phyloP scores from a whole-genome alignment of 2,888 invertebrate species.

The Mechanitis messenoides region DNA sequence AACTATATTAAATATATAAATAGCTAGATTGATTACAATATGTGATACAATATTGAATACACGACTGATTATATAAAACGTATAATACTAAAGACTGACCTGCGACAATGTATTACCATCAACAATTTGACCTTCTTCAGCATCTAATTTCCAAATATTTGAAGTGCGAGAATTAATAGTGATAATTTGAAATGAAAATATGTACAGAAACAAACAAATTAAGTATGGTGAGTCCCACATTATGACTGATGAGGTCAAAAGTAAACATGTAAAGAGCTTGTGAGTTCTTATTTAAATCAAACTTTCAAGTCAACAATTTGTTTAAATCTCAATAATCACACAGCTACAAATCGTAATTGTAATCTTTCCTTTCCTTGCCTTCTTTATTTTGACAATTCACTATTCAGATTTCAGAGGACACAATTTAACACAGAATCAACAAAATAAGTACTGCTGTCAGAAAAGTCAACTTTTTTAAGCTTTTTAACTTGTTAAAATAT shows the following conservation, averaged over 20 bases:
- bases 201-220: slow-evolving; percentile 80
- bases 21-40: slow-evolving; percentile 16
- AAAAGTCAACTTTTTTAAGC: too few species aligned
- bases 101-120: slow-evolving; percentile 78
- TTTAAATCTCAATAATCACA: slow-evolving; percentile 42
- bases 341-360: slow-evolving; percentile 48
- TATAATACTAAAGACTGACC: slow-evolving; percentile 48
- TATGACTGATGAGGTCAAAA: slow-evolving; percentile 51
- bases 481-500: too few species aligned
- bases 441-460: slow-evolving; percentile 20
- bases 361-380: slow-evolving; percentile 41
- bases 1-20: slow-evolving; percentile 22
- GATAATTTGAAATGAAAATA: slow-evolving; percentile 83
- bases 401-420: neutral
- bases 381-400: slow-evolving; percentile 42
- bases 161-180: slow-evolving; percentile 88
- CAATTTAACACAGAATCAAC: slow-evolving; percentile 17
- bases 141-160: slow-evolving; percentile 88
- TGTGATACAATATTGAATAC: slow-evolving; percentile 22
- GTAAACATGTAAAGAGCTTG: slow-evolving; percentile 52
- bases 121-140: slow-evolving; percentile 84
- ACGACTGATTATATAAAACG: slow-evolving; percentile 29
- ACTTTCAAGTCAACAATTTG: slow-evolving; percentile 45
- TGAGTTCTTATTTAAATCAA: slow-evolving; percentile 35
- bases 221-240: slow-evolving; percentile 77